These are phyloP conservation scores for Drosophila putrida DNA, from an alignment of 2,888 invertebrate species.

Conservation along the genomic window DNA sequence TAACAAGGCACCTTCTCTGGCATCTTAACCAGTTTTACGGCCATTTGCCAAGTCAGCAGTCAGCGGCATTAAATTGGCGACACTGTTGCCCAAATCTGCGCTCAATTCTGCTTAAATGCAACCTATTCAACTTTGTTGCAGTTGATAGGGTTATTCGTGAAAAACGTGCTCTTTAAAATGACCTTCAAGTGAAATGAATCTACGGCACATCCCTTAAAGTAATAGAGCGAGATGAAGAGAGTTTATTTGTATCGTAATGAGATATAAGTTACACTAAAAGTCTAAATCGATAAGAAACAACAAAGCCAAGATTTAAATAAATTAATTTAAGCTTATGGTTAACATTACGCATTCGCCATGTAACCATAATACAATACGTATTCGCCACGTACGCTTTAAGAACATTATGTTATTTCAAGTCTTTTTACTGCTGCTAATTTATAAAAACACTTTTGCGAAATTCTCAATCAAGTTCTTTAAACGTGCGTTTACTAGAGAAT, in stretches of 20 bases:
- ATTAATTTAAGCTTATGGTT: neutral
- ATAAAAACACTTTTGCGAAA: constrained; percentile 47
- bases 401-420: constrained; percentile 21
- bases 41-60: constrained; percentile 47
- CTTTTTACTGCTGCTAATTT: constrained; percentile 53
- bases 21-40: constrained; percentile 54
- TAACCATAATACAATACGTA: neutral
- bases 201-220: neutral
- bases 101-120: constrained; percentile 65
- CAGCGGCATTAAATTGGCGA: constrained; percentile 67
- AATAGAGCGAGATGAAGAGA: neutral
- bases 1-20: constrained; percentile 22
- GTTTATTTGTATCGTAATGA: constrained; percentile 62
- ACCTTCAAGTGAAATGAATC: constrained; percentile 52
- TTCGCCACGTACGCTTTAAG: constrained; percentile 12
- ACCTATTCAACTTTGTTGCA: constrained; percentile 72
- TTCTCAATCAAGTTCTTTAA: constrained; percentile 45
- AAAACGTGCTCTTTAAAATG: constrained; percentile 47
- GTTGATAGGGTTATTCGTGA: constrained; percentile 29
- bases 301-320: neutral
- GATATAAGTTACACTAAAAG: constrained; percentile 47
- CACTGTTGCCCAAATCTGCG: constrained; percentile 74
- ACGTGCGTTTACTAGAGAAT: constrained; percentile 53
- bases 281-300: neutral
- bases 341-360: constrained; percentile 1